These are phyloP conservation scores for Peromyscus maniculatus DNA, from an alignment of 2,113 vertebrate species.

Conservation along the genomic window DNA sequence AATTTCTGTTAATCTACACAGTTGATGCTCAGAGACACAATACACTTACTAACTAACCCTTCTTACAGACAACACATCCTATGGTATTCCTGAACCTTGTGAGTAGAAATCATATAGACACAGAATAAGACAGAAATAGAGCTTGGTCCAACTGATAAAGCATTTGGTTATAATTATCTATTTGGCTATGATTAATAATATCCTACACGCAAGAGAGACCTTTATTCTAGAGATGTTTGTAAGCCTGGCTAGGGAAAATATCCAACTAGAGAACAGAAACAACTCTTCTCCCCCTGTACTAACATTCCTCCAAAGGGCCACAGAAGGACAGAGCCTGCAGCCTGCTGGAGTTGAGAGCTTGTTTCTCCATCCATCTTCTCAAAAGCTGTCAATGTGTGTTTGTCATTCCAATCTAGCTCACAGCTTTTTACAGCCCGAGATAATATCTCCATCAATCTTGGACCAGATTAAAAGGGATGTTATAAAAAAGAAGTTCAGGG, in stretches of 20 bases:
- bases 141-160: not conserved
- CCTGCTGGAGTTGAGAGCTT: conserved; percentile 66
- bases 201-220: not conserved
- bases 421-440: conserved; percentile 80
- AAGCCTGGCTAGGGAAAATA: not conserved
- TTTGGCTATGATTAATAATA: conserved; percentile 2
- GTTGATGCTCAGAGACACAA: conserved; percentile 17
- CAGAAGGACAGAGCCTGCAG: conserved; percentile 82
- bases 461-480: conserved; percentile 83
- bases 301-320: conserved; percentile 9
- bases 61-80: not conserved
- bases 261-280: not conserved
- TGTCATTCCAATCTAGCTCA: conserved; percentile 82
- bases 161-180: not conserved
- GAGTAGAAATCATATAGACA: not conserved
- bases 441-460: conserved; percentile 83
- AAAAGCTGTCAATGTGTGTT: conserved; percentile 84
- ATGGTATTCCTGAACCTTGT: not conserved
- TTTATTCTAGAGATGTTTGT: not conserved
- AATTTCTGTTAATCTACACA: not conserved
- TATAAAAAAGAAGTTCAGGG: conserved; percentile 66
- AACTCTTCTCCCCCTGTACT: not conserved
- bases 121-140: not conserved
- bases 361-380: conserved; percentile 83
- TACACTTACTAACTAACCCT: not conserved